Conservation (phyloP, 2,888 invertebrate species). For the Pantelozetes paolii region DNA sequence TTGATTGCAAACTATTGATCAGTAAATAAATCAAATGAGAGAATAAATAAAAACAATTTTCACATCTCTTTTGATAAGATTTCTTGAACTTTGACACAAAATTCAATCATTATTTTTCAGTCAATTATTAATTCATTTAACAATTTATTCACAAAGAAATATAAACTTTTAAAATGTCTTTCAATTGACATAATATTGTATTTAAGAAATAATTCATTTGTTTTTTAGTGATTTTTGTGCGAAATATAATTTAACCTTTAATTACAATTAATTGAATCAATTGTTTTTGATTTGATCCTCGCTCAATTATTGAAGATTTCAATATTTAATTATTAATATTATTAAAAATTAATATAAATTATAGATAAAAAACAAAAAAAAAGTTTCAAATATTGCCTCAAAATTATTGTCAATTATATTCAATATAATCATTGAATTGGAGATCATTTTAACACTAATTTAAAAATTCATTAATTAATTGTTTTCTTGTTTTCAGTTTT, state of each 20-base stretch:
- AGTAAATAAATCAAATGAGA: no score
- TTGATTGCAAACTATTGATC: neutral
- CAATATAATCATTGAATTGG: slow-evolving; percentile 3
- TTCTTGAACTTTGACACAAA: neutral
- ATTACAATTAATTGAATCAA: slow-evolving; percentile 20
- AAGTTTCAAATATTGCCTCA: slow-evolving; percentile 29
- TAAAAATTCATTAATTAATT: neutral
- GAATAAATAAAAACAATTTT: no score
- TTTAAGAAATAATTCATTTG: neutral
- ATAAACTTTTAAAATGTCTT: slow-evolving; percentile 28
- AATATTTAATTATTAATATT: neutral
- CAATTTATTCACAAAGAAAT: slow-evolving; percentile 19
- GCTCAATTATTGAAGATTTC: neutral
- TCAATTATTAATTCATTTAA: neutral
- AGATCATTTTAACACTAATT: slow-evolving; percentile 27
- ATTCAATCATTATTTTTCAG: neutral
- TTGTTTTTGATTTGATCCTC: slow-evolving; percentile 22
- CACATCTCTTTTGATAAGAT: no score
- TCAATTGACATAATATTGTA: slow-evolving; percentile 26
- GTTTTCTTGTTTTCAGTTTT: neutral
- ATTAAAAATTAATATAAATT: slow-evolving; percentile 1
- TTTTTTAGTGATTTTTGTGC: neutral
- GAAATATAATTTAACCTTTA: slow-evolving; percentile 36
- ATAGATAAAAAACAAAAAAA: neutral
- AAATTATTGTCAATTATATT: slow-evolving; percentile 16